Percentiles rank a stretch among this genome's conserved stretches.
These are phyloP conservation scores for Rhinogobius similis DNA, from an alignment of 2,113 vertebrate genomes.

Conservation along the genomic window DNA sequence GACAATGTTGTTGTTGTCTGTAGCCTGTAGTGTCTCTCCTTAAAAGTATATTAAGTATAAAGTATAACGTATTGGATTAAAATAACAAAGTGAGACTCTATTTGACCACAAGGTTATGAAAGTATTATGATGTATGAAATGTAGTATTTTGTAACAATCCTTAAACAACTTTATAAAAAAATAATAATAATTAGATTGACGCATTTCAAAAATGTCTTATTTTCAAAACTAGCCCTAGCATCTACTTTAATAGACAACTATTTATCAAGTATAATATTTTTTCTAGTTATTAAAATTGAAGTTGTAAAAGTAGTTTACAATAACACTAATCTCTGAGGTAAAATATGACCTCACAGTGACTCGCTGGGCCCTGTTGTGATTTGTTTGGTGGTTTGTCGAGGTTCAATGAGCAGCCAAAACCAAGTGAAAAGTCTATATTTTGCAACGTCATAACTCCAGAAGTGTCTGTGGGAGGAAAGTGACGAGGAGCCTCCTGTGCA, in stretches of 20 bases:
- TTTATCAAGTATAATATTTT: no score
- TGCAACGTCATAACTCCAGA: background rate
- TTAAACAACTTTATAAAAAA: no score
- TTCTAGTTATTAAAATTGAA: no score
- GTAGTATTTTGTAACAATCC: background rate
- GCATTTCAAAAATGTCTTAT: background rate
- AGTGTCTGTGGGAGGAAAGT: conserved; percentile 15
- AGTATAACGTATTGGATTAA: no score
- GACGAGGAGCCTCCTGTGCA: conserved; percentile 4
- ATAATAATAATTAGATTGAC: background rate
- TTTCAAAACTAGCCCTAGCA: background rate
- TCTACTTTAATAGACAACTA: no score
- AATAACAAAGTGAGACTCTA: no score
- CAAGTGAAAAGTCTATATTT: background rate
- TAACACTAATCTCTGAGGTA: no score
- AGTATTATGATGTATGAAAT: background rate
- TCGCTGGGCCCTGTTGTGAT: background rate
- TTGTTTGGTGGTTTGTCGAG: conserved; percentile 15
- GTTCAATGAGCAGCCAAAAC: conserved; percentile 4
- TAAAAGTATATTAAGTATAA: no score
- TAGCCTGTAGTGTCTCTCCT: no score
- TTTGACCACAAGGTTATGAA: background rate
- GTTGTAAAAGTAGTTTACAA: no score
- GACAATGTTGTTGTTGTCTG: no score
- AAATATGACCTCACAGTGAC: background rate